Conservation (phyloP, 2,888 invertebrate species). For the Zeuzera pyrina region DNA sequence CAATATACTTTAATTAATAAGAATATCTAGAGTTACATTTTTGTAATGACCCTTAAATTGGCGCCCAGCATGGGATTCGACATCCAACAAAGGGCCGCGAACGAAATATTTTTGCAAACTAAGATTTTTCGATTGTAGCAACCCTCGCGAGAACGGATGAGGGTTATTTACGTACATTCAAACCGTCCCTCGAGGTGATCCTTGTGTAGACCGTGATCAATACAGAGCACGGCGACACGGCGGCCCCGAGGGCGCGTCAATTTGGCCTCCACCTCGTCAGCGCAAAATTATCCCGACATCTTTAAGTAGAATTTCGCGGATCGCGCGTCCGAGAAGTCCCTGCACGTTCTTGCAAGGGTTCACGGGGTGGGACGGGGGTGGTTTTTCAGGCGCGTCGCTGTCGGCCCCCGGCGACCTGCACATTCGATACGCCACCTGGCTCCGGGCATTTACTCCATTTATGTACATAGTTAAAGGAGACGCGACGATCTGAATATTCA, state of each 20-base stretch:
- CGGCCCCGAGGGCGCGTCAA: constrained; percentile 57
- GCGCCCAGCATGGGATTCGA: constrained; percentile 25
- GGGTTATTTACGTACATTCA: constrained; percentile 51
- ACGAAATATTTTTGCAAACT: constrained; percentile 25
- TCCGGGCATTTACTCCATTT: constrained; percentile 20
- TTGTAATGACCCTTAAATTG: too few relatives aligned
- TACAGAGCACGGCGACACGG: constrained; percentile 44
- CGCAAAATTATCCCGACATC: constrained; percentile 70
- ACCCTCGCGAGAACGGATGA: constrained; percentile 37
- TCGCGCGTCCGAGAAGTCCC: constrained; percentile 37
- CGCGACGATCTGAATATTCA: constrained; percentile 11
- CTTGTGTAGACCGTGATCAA: constrained; percentile 52
- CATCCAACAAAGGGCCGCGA: constrained; percentile 6
- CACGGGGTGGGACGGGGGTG: constrained; percentile 31
- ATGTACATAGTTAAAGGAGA: constrained; percentile 21
- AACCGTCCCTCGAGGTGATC: constrained; percentile 39
- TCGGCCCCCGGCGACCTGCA: constrained; percentile 31
- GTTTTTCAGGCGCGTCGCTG: constrained; percentile 31
- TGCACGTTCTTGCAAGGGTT: constrained; percentile 27
- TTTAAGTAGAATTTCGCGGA: constrained; percentile 71
- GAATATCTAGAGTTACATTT: too few relatives aligned
- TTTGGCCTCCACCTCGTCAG: constrained; percentile 65
- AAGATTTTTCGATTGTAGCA: constrained; percentile 34
- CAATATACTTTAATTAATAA: too few relatives aligned
- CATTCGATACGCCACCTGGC: constrained; percentile 52